Evolutionary conservation across 2,113 vertebrate species (phyloP), one percentile per base, ranked within the genome.

Genomic region (Hoplias malabaricus): DNA sequence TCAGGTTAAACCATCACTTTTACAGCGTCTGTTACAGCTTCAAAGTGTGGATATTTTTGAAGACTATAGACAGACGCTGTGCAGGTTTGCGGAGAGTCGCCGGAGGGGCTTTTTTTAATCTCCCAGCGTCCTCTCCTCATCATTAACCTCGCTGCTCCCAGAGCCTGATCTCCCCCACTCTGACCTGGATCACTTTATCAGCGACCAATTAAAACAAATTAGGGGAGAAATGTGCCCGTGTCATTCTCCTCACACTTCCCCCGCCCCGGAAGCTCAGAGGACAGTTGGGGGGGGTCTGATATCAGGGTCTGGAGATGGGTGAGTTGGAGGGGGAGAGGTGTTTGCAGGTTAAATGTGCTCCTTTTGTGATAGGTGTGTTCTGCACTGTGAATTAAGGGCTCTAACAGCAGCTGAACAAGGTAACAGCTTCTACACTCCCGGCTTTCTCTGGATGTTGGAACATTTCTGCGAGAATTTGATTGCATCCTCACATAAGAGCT

Each of bases 201-300:
- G 88, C 86, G 88, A 87, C 90, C 91, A 92, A 92, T 92, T 92
- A 92, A 90, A 87, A 88, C 92, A 90, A 90, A 92, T 92, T 92
- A 91, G 88, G 88, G 81, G 54, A 87, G 88, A 89, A 88, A 89
- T 84, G 16, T 10, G 40, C 7, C 56, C 25, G 34, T 75, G 56
- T 78, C 65, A 54, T 65, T 61, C 25, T 40, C 46, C 50, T 62
- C 43, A n/a, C 50, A 43, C 53, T 62, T 62, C 48, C 62, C 68
- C 70, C 50, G 63, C 31, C 16, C 6, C 48, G 21, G 19, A 57
- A 46, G 48, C n/a, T 74, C 31, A 68, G 43, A 75, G 48, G 78
- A n/a, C n/a, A n/a, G n/a, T n/a, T n/a, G n/a, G n/a, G n/a, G n/a
- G n/a, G n/a, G 71, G n/a, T n/a, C 25, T 6, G n/a, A 3, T 9